A percentile compares a stretch with the other conserved stretches of the same genome.
These are phyloP conservation scores for Tinea semifulvella DNA, from an alignment of 2,888 invertebrate genomes.

Conservation along the genomic window DNA sequence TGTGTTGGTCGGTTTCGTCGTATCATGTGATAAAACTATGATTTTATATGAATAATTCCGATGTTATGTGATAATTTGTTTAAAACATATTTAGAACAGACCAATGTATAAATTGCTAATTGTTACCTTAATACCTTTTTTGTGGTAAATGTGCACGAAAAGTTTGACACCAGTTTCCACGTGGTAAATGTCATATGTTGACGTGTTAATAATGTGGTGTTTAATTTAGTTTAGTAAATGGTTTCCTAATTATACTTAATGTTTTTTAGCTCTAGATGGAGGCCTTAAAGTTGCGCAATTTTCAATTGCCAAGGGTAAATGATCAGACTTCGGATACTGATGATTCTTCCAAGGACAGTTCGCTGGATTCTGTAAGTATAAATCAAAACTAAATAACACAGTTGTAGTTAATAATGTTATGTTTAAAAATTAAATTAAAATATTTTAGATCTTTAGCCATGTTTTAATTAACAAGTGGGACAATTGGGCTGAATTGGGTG, in stretches of 20 bases:
- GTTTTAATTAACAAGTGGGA: too few species aligned
- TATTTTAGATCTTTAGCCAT: too few species aligned
- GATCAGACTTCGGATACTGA: conserved; percentile 24
- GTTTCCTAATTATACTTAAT: background rate
- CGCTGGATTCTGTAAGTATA: conserved; percentile 33
- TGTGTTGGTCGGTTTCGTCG: background rate
- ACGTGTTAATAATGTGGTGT: conserved; percentile 47
- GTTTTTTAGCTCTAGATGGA: conserved; percentile 33
- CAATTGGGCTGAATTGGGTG: too few species aligned
- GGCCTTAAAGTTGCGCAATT: conserved; percentile 53
- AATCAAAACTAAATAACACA: conserved; percentile 38
- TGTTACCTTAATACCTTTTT: background rate
- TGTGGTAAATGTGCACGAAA: conserved; percentile 11
- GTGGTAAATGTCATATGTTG: conserved; percentile 57
- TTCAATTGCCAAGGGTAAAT: conserved; percentile 48
- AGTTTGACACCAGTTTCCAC: conserved; percentile 56
- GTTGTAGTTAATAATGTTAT: too few species aligned
- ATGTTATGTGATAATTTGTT: background rate
- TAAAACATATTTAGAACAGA: background rate
- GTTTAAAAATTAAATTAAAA: too few species aligned
- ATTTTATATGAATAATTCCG: conserved; percentile 1
- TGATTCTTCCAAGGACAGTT: conserved; percentile 30
- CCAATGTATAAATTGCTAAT: background rate
- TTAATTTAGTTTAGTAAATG: background rate
- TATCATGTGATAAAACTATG: conserved; percentile 2